Evolutionary conservation across 2,113 vertebrate species (phyloP).

Genomic region (Leptosomus discolor): DNA sequence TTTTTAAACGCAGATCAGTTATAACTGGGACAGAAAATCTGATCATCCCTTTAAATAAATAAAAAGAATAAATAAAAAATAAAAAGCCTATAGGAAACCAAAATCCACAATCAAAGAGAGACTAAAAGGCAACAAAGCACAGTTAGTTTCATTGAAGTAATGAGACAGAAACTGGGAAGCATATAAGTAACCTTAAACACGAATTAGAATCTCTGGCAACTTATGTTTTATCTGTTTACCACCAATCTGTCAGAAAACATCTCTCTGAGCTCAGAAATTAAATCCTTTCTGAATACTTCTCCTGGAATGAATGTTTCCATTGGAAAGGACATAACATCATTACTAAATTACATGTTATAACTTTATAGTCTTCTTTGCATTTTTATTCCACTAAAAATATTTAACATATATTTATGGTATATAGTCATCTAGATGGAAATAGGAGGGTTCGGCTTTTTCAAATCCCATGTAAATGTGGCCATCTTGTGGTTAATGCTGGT

Average conservation of each 20-base stretch:
- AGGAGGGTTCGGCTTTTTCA: neutral
- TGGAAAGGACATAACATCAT: neutral
- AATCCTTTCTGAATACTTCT: neutral
- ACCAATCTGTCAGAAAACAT: neutral
- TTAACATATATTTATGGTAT: neutral
- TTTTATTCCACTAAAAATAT: neutral
- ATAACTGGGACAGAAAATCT: neutral
- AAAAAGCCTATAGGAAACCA: neutral
- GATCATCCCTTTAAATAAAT: neutral
- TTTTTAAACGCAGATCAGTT: neutral
- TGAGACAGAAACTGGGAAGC: neutral
- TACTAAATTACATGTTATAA: neutral
- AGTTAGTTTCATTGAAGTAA: neutral
- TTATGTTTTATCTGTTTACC: neutral
- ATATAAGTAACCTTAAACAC: neutral
- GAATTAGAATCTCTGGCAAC: neutral
- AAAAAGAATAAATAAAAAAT: neutral
- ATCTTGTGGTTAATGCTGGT: constrained; percentile 72
- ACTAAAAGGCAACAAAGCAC: neutral
- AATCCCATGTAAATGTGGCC: constrained; percentile 66
- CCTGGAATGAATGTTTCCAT: neutral
- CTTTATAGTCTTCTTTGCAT: neutral
- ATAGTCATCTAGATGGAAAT: neutral
- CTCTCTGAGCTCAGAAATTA: neutral
- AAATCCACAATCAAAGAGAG: neutral